Base-by-base conservation (phyloP, 2,797 vertebrate genomes). In the Protosalanx chinensis region DNA sequence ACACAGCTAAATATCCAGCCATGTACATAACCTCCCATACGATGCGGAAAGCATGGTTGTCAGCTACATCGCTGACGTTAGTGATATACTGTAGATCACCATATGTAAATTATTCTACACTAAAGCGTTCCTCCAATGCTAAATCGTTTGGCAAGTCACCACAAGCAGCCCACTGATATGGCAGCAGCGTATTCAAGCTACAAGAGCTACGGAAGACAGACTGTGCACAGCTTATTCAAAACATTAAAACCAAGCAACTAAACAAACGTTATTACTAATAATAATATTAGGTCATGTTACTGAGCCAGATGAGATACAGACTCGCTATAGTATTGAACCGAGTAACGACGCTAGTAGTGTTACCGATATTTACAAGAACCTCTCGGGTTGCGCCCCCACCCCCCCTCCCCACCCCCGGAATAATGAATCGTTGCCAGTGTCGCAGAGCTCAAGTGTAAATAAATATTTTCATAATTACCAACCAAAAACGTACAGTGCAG, bases 391-490 rank as follows among this genome's bases (percentile, higher is more conserved):
- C 27, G 64, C 65, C 13, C 73, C 60, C 41, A 6, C 35, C 6
- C 35, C 6, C 41, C 65, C 13, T 72, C 60, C 41, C 35, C 35
- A 37, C 35, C 35, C 41, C 41, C 10, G 3, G 12, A 12, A 3
- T 46, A n/a, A 18, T n/a, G 1, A 27, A 60, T 60, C 58, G 6
- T 49, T 23, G 63, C n/a, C 63, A 65, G 51, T 13, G 66, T 35
- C 30, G 71, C 79, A 67, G 1, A 58, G 37, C 70, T 30, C 53
- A 46, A 66, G 46, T 27, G 56, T 41, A 2, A 46, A 67, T 46
- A 8, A 32, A 60, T 23, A 64, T 64, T 46, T 27, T 20, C 13
- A 30, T 20, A 58, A 70, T 81, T 71, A 89, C 92, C 90, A 83
- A 79, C 74, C 71, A 72, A 4, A 73, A 49, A 59, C 59, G 75